phyloP scores from a whole-genome alignment of 2,888 invertebrate genomes.

The Hesperia comma region DNA sequence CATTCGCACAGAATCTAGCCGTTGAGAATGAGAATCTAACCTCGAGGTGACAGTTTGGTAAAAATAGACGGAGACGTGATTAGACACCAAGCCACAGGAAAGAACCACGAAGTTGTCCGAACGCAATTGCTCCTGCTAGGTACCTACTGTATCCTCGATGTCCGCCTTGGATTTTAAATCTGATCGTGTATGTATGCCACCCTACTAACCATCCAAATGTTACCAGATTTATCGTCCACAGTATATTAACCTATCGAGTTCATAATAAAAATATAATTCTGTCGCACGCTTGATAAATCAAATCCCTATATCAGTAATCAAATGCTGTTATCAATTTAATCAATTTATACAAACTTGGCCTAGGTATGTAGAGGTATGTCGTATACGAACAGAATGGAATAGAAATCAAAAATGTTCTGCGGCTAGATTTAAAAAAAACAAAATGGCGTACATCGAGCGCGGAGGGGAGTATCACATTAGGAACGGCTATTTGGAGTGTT shows the following conservation, averaged over 20 bases:
- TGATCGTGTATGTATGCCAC: background rate
- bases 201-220: background rate
- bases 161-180: too few relatives aligned
- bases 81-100: background rate
- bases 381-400: background rate
- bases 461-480: conserved; percentile 34
- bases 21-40: conserved; percentile 15
- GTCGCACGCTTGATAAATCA: conserved; percentile 23
- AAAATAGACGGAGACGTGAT: conserved; percentile 7
- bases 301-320: conserved; percentile 29
- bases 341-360: conserved; percentile 3
- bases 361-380: too few relatives aligned
- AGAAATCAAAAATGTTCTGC: conserved; percentile 1
- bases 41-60: conserved; percentile 15
- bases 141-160: background rate
- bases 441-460: conserved; percentile 34
- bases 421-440: conserved; percentile 24
- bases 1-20: conserved; percentile 28
- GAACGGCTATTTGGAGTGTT: conserved; percentile 33
- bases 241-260: conserved; percentile 2
- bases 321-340: conserved; percentile 26
- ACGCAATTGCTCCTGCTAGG: too few relatives aligned
- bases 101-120: too few relatives aligned
- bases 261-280: conserved; percentile 28
- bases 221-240: background rate